A percentile compares a stretch with the other conserved stretches of the same genome.
These are phyloP conservation scores for Myoxocephalus aenaeus DNA, from an alignment of 2,797 vertebrate genomes.

Conservation along the genomic window DNA sequence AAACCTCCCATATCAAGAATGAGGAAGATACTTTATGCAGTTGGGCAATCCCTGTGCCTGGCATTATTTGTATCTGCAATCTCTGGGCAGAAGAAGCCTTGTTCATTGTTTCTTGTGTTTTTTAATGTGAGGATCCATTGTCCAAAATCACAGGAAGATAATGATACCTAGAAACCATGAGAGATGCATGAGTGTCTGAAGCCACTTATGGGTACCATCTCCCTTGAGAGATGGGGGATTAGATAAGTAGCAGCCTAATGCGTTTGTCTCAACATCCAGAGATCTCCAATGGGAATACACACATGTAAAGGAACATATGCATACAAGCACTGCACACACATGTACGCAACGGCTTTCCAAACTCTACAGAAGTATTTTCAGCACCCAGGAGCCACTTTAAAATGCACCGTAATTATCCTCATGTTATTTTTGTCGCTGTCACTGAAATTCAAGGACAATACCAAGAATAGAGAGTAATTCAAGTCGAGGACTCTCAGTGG, in stretches of 20 bases:
- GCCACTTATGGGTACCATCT: conserved; percentile 23
- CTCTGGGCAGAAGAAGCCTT: conserved; percentile 15
- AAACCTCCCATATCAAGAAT: conserved; percentile 53
- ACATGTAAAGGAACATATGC: background rate
- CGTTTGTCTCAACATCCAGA: conserved; percentile 13
- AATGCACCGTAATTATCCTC: conserved; percentile 23
- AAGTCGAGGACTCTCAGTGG: conserved; percentile 15
- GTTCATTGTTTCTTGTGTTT: conserved; percentile 52
- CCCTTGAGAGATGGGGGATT: conserved; percentile 23
- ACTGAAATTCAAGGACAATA: conserved; percentile 13
- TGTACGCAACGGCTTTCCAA: background rate
- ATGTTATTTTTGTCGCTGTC: conserved; percentile 35
- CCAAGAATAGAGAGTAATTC: conserved; percentile 23
- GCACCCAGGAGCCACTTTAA: background rate
- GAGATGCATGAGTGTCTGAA: conserved; percentile 31
- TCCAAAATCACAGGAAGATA: conserved; percentile 43
- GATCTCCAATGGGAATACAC: conserved; percentile 5
- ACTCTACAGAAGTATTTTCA: background rate
- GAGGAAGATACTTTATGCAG: conserved; percentile 49
- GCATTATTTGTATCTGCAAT: conserved; percentile 30
- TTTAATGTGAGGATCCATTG: conserved; percentile 49
- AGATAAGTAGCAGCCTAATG: conserved; percentile 26
- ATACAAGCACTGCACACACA: conserved; percentile 1
- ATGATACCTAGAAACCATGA: conserved; percentile 25
- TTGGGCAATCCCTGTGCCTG: conserved; percentile 28